Percentiles rank a stretch among this genome's conserved stretches.
These are phyloP conservation scores for Rhinichthys klamathensis DNA, from an alignment of 2,113 vertebrate genomes.

Conservation along the genomic window DNA sequence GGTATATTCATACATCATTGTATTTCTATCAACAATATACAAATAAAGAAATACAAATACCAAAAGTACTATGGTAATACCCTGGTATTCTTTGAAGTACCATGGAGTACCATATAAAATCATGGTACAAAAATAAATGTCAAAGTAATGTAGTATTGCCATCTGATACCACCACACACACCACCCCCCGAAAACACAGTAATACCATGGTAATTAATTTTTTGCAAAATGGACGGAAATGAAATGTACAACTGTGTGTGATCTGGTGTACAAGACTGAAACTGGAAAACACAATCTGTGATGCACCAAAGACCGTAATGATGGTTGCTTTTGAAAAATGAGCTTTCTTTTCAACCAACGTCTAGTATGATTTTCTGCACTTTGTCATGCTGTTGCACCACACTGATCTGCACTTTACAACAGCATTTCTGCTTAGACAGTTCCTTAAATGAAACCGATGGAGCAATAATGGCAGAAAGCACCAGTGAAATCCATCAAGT, in stretches of 20 bases:
- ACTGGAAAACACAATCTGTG: neutral
- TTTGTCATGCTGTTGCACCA: neutral
- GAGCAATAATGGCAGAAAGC: constrained; percentile 7
- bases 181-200: neutral
- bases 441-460: constrained; percentile 11
- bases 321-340: neutral
- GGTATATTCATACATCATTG: neutral
- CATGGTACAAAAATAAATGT: neutral
- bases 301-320: neutral
- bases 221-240: neutral
- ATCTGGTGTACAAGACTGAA: constrained; percentile 10
- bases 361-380: neutral
- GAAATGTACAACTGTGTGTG: neutral
- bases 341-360: neutral
- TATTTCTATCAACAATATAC: neutral
- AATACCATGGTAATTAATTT: neutral
- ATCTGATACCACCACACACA: neutral
- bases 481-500: neutral
- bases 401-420: neutral
- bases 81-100: neutral
- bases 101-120: no score
- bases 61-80: neutral
- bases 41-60: no score
- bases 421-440: constrained; percentile 1
- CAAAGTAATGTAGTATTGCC: neutral